Evolutionary conservation across 2,797 vertebrate genomes (phyloP).

Genomic region (Hoplostethus mediterraneus): DNA sequence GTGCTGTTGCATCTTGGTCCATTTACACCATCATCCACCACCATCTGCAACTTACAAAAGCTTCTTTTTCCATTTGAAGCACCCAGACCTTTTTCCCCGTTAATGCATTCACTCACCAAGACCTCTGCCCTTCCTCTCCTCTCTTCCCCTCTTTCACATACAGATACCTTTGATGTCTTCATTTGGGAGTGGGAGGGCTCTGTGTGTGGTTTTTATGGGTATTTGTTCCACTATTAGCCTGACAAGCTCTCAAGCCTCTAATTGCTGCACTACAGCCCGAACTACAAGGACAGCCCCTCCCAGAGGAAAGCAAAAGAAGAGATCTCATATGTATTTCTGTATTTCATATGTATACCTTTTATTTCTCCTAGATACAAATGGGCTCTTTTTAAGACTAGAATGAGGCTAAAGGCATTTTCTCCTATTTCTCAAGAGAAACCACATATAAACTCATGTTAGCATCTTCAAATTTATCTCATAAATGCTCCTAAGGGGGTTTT

Average conservation of each 20-base stretch:
- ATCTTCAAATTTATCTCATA: too few species aligned
- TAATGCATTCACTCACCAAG: slow-evolving; percentile 56
- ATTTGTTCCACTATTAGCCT: slow-evolving; percentile 44
- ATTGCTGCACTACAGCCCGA: slow-evolving; percentile 44
- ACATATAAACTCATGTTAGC: too few species aligned
- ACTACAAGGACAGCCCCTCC: slow-evolving; percentile 29
- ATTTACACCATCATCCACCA: slow-evolving; percentile 36
- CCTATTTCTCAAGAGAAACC: too few species aligned
- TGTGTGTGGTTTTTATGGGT: slow-evolving; percentile 29
- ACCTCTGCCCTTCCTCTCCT: slow-evolving; percentile 38
- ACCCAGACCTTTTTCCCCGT: slow-evolving; percentile 52
- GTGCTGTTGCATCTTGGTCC: slow-evolving; percentile 36
- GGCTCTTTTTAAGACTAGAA: too few species aligned
- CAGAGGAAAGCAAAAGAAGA: too few species aligned
- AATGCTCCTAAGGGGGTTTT: too few species aligned
- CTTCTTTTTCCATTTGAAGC: slow-evolving; percentile 56
- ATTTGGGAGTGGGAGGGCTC: slow-evolving; percentile 25
- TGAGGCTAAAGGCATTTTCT: too few species aligned
- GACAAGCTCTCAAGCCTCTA: slow-evolving; percentile 57
- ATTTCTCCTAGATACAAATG: too few species aligned
- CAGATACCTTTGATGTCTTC: slow-evolving; percentile 71
- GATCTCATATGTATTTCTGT: too few species aligned
- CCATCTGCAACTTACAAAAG: slow-evolving; percentile 36
- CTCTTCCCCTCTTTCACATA: slow-evolving; percentile 41
- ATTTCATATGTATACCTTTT: too few species aligned